Evolutionary conservation across 2,797 vertebrate species (phyloP).

Genomic region (Saxicola maurus): DNA sequence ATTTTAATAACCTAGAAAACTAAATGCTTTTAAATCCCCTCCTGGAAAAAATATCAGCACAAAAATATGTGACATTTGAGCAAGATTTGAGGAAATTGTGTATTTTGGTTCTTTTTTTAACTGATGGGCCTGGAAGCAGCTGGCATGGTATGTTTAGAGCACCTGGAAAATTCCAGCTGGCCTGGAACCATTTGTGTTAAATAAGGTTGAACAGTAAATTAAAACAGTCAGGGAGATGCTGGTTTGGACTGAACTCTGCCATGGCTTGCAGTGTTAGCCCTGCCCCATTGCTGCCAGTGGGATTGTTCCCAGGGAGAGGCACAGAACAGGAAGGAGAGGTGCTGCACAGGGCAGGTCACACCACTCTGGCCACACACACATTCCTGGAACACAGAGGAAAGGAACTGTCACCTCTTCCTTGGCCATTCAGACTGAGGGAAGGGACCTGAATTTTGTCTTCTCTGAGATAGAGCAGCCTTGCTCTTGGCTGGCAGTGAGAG

Average conservation of each 20-base stretch:
- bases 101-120: constrained; percentile 21
- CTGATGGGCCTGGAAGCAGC: background rate
- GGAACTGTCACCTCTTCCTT: background rate
- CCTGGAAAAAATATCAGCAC: background rate
- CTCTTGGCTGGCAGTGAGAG: background rate
- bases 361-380: rapidly evolving
- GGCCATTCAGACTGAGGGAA: background rate
- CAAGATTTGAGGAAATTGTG: background rate
- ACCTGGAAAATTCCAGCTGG: background rate
- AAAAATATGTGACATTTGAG: background rate
- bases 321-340: background rate
- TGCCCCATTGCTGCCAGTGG: background rate
- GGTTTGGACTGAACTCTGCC: background rate
- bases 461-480: background rate
- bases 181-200: background rate
- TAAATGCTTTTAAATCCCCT: constrained; percentile 20
- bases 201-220: background rate
- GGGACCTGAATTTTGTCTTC: background rate
- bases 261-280: background rate
- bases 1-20: constrained; percentile 22
- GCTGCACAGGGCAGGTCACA: background rate
- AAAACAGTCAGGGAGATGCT: background rate
- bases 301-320: background rate
- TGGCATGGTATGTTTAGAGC: background rate
- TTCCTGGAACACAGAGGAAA: background rate